Evolutionary conservation across 37 sponge, comb jelly and placozoan species (phyloP), one percentile per base, ranked within the genome.

Genomic region (Aphrocallistes beatrix): DNA sequence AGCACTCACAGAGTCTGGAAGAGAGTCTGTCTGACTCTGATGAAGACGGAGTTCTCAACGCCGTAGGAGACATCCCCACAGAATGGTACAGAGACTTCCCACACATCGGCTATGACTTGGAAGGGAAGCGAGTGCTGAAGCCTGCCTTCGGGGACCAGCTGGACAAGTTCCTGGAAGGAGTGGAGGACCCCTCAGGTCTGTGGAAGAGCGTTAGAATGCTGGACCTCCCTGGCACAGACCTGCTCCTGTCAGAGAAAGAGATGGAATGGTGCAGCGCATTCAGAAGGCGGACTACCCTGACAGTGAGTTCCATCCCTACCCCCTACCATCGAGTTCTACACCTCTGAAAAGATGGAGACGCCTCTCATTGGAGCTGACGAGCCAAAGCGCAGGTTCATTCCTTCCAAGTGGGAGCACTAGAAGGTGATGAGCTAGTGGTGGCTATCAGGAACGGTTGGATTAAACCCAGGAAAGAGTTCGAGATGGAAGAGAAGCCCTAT

Each of bases 11-110:
- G n/a, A n/a, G n/a, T n/a, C n/a, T n/a, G n/a, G 75, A 28, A 13
- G 75, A 60, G 10, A 25, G 28, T 19, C 75, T 13, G 3, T 60
- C 75, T 60, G 75, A 60, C 10, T 60, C 75, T 3, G 75, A 60
- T 60, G 75, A 60, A 60, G 75, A 60, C 10, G 75, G 75, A 60
- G 69, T 91, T 23, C 89, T 93, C 0, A 97, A 97, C 88, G 93
- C 93, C n/a, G 87, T 97, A 0, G 98, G 98, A 10, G 93, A 97
- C 84, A 93, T 97, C 0, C 98, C 98, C 1, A 82, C 92, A 40
- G 92, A 93, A 51, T 97, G 98, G 98, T 97, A 97, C 84, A 88
- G 94, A 0, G 98, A 97, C 85, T 94, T 93, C 75, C 90, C 90
- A 34, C 98, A 97, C 69, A 88, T 94, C 36, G 98, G 98, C 23